A percentile compares a stretch with the other conserved stretches of the same genome.
Evolutionary conservation across 2,888 invertebrate genomes (phyloP).

Genomic region (Mechanitis mazaeus): DNA sequence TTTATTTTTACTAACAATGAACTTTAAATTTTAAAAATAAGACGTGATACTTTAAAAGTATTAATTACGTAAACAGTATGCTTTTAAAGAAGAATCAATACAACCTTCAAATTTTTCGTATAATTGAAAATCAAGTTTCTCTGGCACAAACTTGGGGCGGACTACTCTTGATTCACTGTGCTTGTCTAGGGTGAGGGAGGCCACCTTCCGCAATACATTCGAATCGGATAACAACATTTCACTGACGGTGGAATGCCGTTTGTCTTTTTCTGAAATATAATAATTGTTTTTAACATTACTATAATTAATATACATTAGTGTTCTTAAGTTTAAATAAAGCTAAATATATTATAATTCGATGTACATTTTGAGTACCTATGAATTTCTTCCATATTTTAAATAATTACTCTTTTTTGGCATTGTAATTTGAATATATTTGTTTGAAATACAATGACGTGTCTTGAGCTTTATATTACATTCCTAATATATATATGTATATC

Average conservation of each 20-base stretch:
- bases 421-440: no score
- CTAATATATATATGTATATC: no score
- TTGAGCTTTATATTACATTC: no score
- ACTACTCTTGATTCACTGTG: constrained; percentile 81
- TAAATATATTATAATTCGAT: no score
- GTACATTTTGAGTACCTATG: no score
- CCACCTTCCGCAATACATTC: constrained; percentile 89
- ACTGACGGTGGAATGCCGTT: constrained; percentile 70
- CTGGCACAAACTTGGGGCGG: constrained; percentile 87
- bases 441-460: no score
- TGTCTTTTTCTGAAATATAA: constrained; percentile 46
- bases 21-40: background rate
- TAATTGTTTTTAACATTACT: background rate
- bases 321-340: no score
- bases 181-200: constrained; percentile 86
- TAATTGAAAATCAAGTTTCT: constrained; percentile 89
- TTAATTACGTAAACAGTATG: no score
- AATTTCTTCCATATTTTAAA: no score
- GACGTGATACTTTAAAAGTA: no score
- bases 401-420: no score
- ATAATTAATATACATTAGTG: no score
- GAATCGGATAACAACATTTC: constrained; percentile 74
- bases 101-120: constrained; percentile 95
- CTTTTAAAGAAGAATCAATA: background rate
- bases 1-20: background rate